Percentiles rank a stretch among this genome's conserved stretches.
Conservation (phyloP, 2,888 invertebrate genomes). For the Sepioteuthis lessoniana region DNA sequence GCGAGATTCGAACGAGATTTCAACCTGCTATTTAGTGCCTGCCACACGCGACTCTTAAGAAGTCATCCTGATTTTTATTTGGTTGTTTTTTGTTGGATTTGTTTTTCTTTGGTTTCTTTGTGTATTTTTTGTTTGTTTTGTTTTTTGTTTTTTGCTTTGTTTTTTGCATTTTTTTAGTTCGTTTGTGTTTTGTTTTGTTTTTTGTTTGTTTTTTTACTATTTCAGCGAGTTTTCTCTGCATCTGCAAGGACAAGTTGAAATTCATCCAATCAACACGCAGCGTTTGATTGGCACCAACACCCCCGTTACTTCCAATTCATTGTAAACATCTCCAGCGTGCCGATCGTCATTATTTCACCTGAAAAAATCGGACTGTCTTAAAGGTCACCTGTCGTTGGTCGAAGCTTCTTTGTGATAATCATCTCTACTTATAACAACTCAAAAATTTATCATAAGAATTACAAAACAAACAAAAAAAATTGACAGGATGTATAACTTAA, state of each 20-base stretch:
- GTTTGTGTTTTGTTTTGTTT: too few relatives aligned
- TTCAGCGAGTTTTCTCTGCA: not conserved
- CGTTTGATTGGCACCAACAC: not conserved
- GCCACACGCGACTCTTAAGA: not conserved
- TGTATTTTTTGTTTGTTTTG: too few relatives aligned
- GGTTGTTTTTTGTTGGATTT: too few relatives aligned
- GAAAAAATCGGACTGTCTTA: not conserved
- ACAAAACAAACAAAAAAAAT: too few relatives aligned
- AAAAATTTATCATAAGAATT: too few relatives aligned
- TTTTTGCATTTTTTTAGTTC: too few relatives aligned
- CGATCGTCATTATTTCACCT: not conserved
- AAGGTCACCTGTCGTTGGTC: not conserved
- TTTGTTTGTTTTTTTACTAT: not conserved
- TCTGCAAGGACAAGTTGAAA: not conserved
- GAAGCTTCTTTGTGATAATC: not conserved
- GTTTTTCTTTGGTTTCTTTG: too few relatives aligned
- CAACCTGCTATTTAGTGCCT: not conserved
- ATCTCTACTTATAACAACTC: not conserved
- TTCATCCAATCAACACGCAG: not conserved
- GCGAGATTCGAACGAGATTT: not conserved
- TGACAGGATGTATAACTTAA: too few relatives aligned
- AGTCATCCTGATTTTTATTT: not conserved
- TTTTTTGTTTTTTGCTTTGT: too few relatives aligned
- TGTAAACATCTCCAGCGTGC: not conserved
- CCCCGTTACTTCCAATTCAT: not conserved